These are phyloP conservation scores for Malaclemys terrapin DNA, from an alignment of 2,113 vertebrate genomes.

Conservation along the genomic window DNA sequence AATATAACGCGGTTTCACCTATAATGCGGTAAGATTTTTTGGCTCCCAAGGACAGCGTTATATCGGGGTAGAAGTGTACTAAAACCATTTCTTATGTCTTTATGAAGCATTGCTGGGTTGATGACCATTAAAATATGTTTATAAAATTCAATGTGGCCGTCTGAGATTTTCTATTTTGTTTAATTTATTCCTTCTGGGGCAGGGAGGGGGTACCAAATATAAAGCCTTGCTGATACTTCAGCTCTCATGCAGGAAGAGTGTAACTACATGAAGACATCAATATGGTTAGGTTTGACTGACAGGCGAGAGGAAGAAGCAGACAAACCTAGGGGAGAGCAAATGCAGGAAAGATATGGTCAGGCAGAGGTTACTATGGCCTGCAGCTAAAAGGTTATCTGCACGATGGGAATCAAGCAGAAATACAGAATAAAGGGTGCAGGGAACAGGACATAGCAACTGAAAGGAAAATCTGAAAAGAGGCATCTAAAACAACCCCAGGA, in stretches of 20 bases:
- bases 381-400: background rate
- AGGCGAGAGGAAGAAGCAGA: background rate
- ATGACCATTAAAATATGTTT: background rate
- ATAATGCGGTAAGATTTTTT: too few relatives aligned
- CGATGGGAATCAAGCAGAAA: background rate
- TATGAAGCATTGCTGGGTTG: background rate
- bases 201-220: too few relatives aligned
- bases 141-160: background rate
- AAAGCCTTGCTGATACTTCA: background rate
- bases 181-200: accelerated
- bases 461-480: background rate
- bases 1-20: too few relatives aligned
- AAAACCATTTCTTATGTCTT: background rate
- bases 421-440: background rate
- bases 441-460: background rate
- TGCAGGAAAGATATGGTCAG: background rate
- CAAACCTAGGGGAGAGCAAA: background rate
- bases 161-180: background rate
- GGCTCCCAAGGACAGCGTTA: too few relatives aligned
- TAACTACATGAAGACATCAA: background rate
- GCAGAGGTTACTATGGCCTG: background rate
- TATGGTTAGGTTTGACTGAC: background rate
- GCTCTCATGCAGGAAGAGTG: background rate
- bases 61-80: background rate
- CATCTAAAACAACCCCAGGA: background rate